These are phyloP conservation scores for Mantis religiosa DNA, from an alignment of 2,888 invertebrate genomes.

Conservation along the genomic window DNA sequence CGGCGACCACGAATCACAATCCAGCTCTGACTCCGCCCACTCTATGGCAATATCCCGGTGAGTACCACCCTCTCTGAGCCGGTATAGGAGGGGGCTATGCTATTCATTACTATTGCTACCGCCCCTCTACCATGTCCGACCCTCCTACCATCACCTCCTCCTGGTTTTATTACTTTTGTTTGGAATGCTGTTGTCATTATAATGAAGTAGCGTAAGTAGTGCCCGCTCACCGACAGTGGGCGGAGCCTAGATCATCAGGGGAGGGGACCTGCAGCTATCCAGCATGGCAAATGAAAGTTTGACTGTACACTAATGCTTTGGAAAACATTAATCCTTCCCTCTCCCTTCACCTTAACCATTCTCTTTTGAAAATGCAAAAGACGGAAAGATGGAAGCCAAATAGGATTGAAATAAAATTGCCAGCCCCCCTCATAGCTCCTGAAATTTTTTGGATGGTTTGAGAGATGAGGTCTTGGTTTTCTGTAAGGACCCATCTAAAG, in stretches of 20 bases:
- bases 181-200: conserved; percentile 15
- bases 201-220: background rate
- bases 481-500: background rate
- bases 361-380: background rate
- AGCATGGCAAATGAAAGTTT: background rate
- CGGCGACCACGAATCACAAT: conserved; percentile 52
- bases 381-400: background rate
- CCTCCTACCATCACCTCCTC: background rate
- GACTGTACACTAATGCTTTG: conserved; percentile 1
- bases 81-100: background rate
- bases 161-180: background rate
- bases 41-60: conserved; percentile 78
- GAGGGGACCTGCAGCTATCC: background rate
- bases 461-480: background rate
- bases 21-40: conserved; percentile 47
- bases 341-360: background rate
- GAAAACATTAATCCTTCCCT: conserved; percentile 5
- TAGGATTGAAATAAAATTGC: background rate
- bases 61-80: conserved; percentile 34
- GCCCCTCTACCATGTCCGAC: background rate
- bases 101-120: background rate
- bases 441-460: background rate
- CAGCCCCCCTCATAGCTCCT: background rate
- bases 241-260: background rate
- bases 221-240: background rate